Percentiles rank a stretch among this genome's conserved stretches.
phyloP scores from a whole-genome alignment of 1,140 invertebrate genomes.

The Orius insidiosus region DNA sequence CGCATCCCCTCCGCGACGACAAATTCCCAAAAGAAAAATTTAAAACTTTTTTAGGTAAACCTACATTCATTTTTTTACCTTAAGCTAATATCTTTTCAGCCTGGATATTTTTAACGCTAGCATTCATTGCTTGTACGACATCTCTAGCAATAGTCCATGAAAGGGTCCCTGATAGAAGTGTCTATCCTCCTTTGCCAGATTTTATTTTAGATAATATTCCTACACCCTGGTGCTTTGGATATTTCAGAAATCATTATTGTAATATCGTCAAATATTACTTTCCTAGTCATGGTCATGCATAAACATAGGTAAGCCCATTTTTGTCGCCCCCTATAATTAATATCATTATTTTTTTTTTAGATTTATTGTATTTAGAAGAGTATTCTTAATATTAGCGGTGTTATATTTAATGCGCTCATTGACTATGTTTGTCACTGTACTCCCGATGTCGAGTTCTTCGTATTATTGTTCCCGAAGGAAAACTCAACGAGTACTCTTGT shows the following conservation, averaged over 20 bases:
- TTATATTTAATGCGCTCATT: constrained; percentile 73
- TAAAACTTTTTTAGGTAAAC: constrained; percentile 45
- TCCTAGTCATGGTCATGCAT: constrained; percentile 62
- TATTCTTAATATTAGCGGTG: constrained; percentile 66
- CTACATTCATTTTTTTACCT: constrained; percentile 11
- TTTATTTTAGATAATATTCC: constrained; percentile 57
- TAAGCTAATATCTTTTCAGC: too few species aligned
- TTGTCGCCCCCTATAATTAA: constrained; percentile 4
- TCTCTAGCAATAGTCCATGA: constrained; percentile 73
- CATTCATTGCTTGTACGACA: constrained; percentile 41
- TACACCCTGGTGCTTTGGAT: constrained; percentile 50
- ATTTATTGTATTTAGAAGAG: constrained; percentile 63
- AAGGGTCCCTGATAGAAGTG: constrained; percentile 53
- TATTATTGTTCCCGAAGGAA: constrained; percentile 73
- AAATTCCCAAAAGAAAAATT: constrained; percentile 50
- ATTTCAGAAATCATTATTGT: constrained; percentile 76
- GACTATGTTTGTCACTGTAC: constrained; percentile 77
- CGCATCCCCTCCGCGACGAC: constrained; percentile 36
- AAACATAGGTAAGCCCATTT: constrained; percentile 45
- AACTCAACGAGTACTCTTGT: constrained; percentile 44
- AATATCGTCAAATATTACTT: constrained; percentile 49
- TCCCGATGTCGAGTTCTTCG: constrained; percentile 62
- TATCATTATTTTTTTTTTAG: constrained; percentile 28
- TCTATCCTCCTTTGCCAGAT: constrained; percentile 58
- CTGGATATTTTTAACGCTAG: too few species aligned